Conservation (phyloP, 2,888 invertebrate genomes). For the Drosophila quasianomalipes region DNA sequence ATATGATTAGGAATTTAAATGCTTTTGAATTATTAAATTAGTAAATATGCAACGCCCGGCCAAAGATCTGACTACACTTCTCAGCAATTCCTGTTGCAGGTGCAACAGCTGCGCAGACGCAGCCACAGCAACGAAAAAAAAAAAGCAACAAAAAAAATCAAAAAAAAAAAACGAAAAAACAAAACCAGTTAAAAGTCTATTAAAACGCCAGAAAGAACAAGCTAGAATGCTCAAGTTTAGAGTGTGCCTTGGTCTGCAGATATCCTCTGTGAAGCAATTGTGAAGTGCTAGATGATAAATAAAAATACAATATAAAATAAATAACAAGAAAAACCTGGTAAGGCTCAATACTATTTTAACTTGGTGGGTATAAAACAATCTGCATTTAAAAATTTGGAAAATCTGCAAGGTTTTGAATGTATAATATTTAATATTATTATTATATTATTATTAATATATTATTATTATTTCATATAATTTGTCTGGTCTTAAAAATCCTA, state of each 20-base stretch:
- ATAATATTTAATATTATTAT: not conserved
- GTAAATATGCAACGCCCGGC: constrained; percentile 83
- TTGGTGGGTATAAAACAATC: too few species aligned
- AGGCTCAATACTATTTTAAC: not conserved
- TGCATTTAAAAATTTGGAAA: not conserved
- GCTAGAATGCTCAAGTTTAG: not conserved
- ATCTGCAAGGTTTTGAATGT: not conserved
- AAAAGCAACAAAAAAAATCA: constrained; percentile 12
- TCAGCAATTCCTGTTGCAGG: constrained; percentile 48
- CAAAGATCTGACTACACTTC: constrained; percentile 29
- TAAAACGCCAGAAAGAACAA: constrained; percentile 75
- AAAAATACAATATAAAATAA: not conserved
- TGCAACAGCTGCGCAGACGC: constrained; percentile 61
- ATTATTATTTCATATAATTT: not conserved
- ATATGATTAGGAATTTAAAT: constrained; percentile 86
- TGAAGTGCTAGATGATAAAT: not conserved
- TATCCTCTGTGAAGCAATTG: constrained; percentile 1
- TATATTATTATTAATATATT: not conserved
- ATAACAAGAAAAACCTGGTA: not conserved
- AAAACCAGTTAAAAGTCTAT: constrained; percentile 84
- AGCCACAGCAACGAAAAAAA: constrained; percentile 35
- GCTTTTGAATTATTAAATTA: constrained; percentile 86
- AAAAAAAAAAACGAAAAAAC: constrained; percentile 32
- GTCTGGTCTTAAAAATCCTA: rapidly evolving
- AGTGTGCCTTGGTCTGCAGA: not conserved